phyloP scores from a whole-genome alignment of 1,140 invertebrate species.

The Cotesia vestalis region DNA sequence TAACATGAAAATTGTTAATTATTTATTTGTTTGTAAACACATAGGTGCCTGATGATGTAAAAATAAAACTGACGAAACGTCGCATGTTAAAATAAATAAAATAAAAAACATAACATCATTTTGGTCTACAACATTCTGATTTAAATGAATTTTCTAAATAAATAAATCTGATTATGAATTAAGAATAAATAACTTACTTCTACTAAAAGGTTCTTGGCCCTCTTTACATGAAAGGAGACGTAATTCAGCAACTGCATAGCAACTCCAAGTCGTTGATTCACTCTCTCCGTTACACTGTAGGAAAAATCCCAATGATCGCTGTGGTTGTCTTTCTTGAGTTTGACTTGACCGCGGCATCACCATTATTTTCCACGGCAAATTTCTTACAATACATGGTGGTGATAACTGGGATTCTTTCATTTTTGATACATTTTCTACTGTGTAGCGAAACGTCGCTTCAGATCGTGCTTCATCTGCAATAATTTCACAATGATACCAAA shows the following conservation, averaged over 20 bases:
- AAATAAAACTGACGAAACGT: too few species aligned
- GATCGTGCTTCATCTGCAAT: slow-evolving; percentile 86
- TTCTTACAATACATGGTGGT: slow-evolving; percentile 90
- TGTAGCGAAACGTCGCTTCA: slow-evolving; percentile 92
- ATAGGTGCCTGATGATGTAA: too few species aligned
- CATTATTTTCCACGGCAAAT: slow-evolving; percentile 99
- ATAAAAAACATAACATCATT: too few species aligned
- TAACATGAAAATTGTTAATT: too few species aligned
- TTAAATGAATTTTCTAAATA: not conserved
- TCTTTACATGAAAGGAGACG: slow-evolving; percentile 86
- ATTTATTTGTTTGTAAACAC: too few species aligned
- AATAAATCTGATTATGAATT: not conserved
- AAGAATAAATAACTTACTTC: slow-evolving; percentile 70
- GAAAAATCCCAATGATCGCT: slow-evolving; percentile 87
- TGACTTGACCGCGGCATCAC: slow-evolving; percentile 90
- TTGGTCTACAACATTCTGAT: too few species aligned
- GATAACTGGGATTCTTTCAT: slow-evolving; percentile 91
- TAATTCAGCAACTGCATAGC: slow-evolving; percentile 93
- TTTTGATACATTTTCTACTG: slow-evolving; percentile 88
- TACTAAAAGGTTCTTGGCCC: slow-evolving; percentile 81
- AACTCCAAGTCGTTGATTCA: slow-evolving; percentile 95
- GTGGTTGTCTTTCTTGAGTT: slow-evolving; percentile 74
- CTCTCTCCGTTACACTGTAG: slow-evolving; percentile 95
- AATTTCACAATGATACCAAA: not conserved
- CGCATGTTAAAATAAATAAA: too few species aligned